Conservation (phyloP, 2,113 vertebrate genomes). For the Hypomesus transpacificus region DNA sequence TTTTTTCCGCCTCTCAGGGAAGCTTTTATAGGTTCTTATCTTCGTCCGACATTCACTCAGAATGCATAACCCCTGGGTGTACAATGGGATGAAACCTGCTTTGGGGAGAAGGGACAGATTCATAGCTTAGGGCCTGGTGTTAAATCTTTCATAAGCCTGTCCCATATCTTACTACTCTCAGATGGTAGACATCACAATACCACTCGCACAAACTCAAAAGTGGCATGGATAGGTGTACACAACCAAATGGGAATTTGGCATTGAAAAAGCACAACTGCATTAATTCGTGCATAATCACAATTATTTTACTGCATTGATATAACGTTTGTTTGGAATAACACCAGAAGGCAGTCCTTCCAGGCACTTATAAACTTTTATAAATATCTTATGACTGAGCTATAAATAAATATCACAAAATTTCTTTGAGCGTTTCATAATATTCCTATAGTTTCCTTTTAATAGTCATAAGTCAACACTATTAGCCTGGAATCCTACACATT, state of each 20-base stretch:
- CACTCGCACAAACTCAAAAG: neutral
- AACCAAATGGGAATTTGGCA: neutral
- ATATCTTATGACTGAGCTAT: neutral
- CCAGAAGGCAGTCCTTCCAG: neutral
- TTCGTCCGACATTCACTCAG: neutral
- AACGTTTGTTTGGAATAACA: neutral
- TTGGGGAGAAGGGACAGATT: neutral
- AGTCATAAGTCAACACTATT: neutral
- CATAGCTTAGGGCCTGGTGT: neutral
- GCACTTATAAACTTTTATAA: neutral
- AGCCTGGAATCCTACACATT: conserved; percentile 24
- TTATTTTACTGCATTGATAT: too few relatives aligned
- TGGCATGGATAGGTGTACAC: neutral
- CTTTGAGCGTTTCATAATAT: neutral
- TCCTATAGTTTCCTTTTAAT: neutral
- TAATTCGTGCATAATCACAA: too few relatives aligned
- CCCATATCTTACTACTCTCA: neutral
- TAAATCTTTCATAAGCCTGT: conserved; percentile 1
- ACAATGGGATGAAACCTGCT: neutral
- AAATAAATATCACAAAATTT: neutral
- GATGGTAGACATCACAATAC: neutral
- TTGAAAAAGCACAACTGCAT: neutral
- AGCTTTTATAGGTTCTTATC: conserved; percentile 2
- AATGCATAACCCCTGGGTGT: neutral
- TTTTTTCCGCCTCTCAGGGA: neutral